Evolutionary conservation across 2,888 invertebrate species (phyloP).

Genomic region (Brachylomia viminalis): DNA sequence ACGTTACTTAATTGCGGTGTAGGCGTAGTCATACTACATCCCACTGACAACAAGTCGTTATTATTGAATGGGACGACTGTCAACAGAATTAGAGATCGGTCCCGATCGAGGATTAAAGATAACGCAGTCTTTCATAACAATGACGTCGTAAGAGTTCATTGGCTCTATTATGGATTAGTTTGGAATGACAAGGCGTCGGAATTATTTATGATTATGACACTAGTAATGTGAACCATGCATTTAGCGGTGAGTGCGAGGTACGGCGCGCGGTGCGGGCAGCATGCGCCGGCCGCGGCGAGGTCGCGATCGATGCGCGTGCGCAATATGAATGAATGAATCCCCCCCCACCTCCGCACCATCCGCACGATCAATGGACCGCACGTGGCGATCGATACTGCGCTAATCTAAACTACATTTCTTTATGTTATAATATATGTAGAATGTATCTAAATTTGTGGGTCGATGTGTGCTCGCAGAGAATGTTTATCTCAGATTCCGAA

Average conservation of each 20-base stretch:
- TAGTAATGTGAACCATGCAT: conserved; percentile 75
- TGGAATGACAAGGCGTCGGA: conserved; percentile 72
- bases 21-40: conserved; percentile 75
- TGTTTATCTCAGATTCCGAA: conserved; percentile 37
- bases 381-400: conserved; percentile 83
- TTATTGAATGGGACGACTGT: conserved; percentile 73
- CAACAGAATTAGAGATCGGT: conserved; percentile 72
- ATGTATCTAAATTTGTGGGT: conserved; percentile 50
- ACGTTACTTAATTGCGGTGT: conserved; percentile 73
- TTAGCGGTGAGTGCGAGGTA: conserved; percentile 71
- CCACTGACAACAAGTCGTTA: conserved; percentile 75
- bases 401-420: conserved; percentile 68
- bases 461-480: conserved; percentile 20
- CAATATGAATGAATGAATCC: conserved; percentile 86
- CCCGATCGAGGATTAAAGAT: conserved; percentile 72
- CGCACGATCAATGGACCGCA: conserved; percentile 85
- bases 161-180: conserved; percentile 71
- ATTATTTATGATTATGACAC: conserved; percentile 81
- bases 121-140: conserved; percentile 75
- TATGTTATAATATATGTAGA: conserved; percentile 52
- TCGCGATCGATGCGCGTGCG: conserved; percentile 81
- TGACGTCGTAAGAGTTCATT: conserved; percentile 75
- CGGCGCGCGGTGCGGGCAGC: conserved; percentile 65
- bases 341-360: conserved; percentile 76
- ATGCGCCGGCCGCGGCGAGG: conserved; percentile 72